Conservation (phyloP, 2,797 vertebrate species). For the Alcedo atthis region DNA sequence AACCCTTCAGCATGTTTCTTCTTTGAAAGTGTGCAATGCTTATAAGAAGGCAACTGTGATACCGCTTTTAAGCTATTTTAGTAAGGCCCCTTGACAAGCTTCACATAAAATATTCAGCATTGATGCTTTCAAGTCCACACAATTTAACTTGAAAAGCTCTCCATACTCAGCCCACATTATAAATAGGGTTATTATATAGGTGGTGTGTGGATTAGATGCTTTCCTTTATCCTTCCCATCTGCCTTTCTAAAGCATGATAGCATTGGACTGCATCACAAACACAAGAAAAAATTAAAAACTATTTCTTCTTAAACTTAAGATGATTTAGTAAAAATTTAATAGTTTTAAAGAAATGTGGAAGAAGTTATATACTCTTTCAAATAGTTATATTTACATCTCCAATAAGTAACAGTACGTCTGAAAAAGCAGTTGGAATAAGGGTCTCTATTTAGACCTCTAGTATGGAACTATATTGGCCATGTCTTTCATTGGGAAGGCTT, state of each 20-base stretch:
- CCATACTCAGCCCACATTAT: constrained; percentile 14
- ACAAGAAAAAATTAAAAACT: not conserved
- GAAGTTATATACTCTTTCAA: not conserved
- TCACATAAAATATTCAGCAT: constrained; percentile 72
- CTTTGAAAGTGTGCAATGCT: constrained; percentile 44
- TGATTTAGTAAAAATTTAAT: not conserved
- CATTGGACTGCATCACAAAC: not conserved
- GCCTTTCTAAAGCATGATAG: not conserved
- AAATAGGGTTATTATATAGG: constrained; percentile 52
- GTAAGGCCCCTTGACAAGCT: constrained; percentile 53
- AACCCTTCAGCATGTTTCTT: constrained; percentile 56
- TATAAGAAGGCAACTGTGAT: constrained; percentile 38
- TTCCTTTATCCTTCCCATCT: constrained; percentile 11
- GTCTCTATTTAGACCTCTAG: not conserved
- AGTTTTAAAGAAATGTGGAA: not conserved
- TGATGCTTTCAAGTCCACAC: constrained; percentile 65
- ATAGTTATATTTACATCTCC: not conserved
- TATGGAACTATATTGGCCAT: not conserved
- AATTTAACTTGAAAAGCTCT: constrained; percentile 60
- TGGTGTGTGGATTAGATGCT: not conserved
- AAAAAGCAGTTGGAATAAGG: not conserved
- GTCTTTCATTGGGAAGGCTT: not conserved
- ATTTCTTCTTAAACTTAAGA: not conserved
- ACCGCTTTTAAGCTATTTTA: constrained; percentile 57
- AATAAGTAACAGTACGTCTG: not conserved